Percentiles rank a stretch among this genome's conserved stretches.
Evolutionary conservation across 2,888 invertebrate genomes (phyloP).

Genomic region (Tetropium fuscum): DNA sequence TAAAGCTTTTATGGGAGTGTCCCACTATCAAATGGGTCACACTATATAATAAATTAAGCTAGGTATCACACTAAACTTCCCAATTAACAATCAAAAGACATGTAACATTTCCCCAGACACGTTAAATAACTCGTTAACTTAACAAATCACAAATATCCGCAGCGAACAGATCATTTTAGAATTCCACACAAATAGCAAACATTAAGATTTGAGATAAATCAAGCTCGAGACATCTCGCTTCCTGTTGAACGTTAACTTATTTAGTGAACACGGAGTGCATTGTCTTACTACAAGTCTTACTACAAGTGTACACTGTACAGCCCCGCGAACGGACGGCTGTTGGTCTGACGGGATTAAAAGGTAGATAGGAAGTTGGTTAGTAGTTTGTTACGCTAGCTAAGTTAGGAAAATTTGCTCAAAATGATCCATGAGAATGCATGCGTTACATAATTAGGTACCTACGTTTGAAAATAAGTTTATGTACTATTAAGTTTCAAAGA

Average conservation of each 20-base stretch:
- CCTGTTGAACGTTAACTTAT: slow-evolving; percentile 22
- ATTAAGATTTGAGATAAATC: slow-evolving; percentile 25
- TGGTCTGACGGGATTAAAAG: slow-evolving; percentile 1
- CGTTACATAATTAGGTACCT: too few relatives aligned
- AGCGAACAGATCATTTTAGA: slow-evolving; percentile 7
- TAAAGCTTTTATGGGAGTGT: too few relatives aligned
- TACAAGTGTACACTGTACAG: slow-evolving; percentile 4
- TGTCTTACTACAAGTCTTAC: too few relatives aligned
- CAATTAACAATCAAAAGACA: slow-evolving; percentile 11
- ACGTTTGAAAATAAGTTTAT: too few relatives aligned
- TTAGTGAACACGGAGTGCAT: slow-evolving; percentile 4
- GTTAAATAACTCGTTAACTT: background rate
- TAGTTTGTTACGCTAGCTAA: slow-evolving; percentile 24
- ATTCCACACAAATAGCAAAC: slow-evolving; percentile 16
- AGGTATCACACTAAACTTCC: too few relatives aligned
- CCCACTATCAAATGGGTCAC: too few relatives aligned
- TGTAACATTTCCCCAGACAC: slow-evolving; percentile 3
- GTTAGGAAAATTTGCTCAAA: slow-evolving; percentile 25
- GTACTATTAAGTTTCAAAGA: too few relatives aligned
- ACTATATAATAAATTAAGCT: too few relatives aligned
- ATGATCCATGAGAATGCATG: too few relatives aligned
- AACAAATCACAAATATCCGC: slow-evolving; percentile 1
- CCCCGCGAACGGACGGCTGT: slow-evolving; percentile 4
- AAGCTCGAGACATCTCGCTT: slow-evolving; percentile 36
- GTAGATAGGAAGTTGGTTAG: slow-evolving; percentile 22